phyloP scores from a whole-genome alignment of 2,113 vertebrate genomes.

The Sebastes schlegelii region DNA sequence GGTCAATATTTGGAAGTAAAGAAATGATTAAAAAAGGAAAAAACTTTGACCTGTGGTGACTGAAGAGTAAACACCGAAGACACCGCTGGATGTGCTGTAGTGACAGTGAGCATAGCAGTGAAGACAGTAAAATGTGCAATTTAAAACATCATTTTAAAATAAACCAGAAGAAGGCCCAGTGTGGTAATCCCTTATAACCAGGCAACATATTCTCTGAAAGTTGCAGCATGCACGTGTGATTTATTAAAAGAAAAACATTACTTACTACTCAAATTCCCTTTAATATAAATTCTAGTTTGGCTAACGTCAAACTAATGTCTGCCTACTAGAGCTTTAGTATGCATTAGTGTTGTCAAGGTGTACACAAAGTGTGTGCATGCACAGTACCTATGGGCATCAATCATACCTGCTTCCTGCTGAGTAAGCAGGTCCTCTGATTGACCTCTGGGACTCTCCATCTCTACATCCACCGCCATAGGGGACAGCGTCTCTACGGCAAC shows the following conservation, averaged over 20 bases:
- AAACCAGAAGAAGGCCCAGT: not conserved
- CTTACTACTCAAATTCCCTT: not conserved
- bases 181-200: not conserved
- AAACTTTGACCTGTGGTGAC: constrained; percentile 70
- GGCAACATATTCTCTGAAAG: not conserved
- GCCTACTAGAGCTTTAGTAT: not conserved
- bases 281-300: not conserved
- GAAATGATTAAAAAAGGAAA: not conserved
- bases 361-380: not conserved
- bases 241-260: not conserved
- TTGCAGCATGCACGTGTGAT: not conserved
- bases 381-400: constrained; percentile 25
- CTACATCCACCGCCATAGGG: constrained; percentile 64
- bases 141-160: not conserved
- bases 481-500: constrained; percentile 61
- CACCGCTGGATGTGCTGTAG: constrained; percentile 62
- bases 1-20: not conserved
- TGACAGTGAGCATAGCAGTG: constrained; percentile 37
- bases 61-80: constrained; percentile 53
- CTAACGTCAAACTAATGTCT: not conserved
- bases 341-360: not conserved
- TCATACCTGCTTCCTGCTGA: constrained; percentile 63
- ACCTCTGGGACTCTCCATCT: constrained; percentile 78
- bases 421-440: constrained; percentile 40
- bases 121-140: constrained; percentile 8